Conservation (phyloP, 92 coral and sea anemone genomes). For the Actinernus sp. region DNA sequence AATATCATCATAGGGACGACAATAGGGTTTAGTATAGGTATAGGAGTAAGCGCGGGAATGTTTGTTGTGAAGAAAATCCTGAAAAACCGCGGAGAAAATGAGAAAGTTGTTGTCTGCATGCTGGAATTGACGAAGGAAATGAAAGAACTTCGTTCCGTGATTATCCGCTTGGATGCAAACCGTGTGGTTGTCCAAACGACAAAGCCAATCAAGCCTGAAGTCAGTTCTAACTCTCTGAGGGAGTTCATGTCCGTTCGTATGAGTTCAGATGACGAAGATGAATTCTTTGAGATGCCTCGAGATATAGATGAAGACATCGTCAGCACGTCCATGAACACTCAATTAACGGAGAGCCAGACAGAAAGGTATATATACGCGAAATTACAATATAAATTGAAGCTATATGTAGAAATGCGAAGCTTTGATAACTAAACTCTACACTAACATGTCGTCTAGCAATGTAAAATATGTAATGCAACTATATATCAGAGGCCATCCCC, state of each 20-base stretch:
- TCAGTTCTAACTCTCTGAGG: slow-evolving; percentile 24
- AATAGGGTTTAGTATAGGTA: slow-evolving; percentile 85
- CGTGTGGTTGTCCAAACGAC: slow-evolving; percentile 10
- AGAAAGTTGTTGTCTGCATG: slow-evolving; percentile 68
- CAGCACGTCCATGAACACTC: not conserved
- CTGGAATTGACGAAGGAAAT: slow-evolving; percentile 75
- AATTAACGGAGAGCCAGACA: not conserved
- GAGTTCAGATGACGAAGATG: slow-evolving; percentile 81
- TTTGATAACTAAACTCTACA: too few relatives aligned
- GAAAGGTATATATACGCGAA: not conserved
- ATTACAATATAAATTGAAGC: too few relatives aligned
- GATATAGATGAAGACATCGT: slow-evolving; percentile 75
- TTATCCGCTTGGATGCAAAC: slow-evolving; percentile 51
- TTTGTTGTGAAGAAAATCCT: slow-evolving; percentile 50
- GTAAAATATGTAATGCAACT: too few relatives aligned
- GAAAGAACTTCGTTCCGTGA: slow-evolving; percentile 69
- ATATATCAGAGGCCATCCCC: too few relatives aligned
- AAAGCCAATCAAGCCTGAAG: slow-evolving; percentile 9
- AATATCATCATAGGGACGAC: slow-evolving; percentile 78
- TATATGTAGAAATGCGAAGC: too few relatives aligned
- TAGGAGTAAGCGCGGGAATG: slow-evolving; percentile 84
- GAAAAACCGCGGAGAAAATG: slow-evolving; percentile 34
- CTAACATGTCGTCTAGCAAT: too few relatives aligned
- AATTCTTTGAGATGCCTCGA: slow-evolving; percentile 77
- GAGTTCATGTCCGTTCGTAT: slow-evolving; percentile 30